Conservation (phyloP, 2,797 vertebrate species). For the Fringilla coelebs region DNA sequence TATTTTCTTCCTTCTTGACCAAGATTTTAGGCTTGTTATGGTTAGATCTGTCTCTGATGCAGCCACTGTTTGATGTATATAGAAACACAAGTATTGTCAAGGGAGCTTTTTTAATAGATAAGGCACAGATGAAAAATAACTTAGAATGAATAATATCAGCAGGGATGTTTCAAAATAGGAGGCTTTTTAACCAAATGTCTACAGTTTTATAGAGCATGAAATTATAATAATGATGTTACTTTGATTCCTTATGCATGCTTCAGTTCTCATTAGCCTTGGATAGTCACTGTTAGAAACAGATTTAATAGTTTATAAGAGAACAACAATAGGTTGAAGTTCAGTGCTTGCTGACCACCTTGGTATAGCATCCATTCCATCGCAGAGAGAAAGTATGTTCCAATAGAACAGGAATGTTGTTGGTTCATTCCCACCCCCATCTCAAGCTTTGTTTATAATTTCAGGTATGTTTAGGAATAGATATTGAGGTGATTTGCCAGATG, state of each 20-base stretch:
- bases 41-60: not conserved
- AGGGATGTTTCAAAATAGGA: not conserved
- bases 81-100: not conserved
- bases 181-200: not conserved
- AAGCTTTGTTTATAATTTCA: not conserved
- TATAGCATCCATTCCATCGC: not conserved
- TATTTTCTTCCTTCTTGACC: not conserved
- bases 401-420: not conserved
- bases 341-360: not conserved
- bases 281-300: not conserved
- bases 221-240: not conserved
- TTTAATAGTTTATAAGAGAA: not conserved
- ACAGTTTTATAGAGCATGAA: slow-evolving; percentile 15
- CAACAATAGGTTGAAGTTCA: not conserved
- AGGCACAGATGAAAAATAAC: not conserved
- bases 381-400: not conserved
- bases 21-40: not conserved
- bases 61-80: not conserved
- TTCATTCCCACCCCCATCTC: not conserved
- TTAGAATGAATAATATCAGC: not conserved
- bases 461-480: not conserved
- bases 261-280: slow-evolving; percentile 6
- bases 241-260: not conserved
- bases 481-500: not conserved
- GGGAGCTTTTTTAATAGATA: not conserved